Evolutionary conservation across 2,888 invertebrate genomes (phyloP).

Genomic region (Junonia oenone): DNA sequence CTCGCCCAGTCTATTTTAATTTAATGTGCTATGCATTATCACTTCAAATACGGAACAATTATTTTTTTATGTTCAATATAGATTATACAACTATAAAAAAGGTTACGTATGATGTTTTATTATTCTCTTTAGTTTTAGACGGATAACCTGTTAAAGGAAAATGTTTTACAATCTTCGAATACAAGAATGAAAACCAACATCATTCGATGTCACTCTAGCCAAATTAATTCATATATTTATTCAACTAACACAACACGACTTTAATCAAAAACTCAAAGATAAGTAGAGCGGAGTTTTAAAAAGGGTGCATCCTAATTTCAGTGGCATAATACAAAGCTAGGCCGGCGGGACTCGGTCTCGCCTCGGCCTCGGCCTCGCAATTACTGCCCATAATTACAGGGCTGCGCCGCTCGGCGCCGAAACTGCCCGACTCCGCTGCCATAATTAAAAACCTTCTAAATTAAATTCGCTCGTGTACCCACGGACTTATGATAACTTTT

Average conservation of each 20-base stretch:
- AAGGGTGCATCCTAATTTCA: constrained; percentile 46
- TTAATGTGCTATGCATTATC: constrained; percentile 29
- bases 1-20: constrained; percentile 19
- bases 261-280: constrained; percentile 13
- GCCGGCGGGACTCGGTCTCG: constrained; percentile 39
- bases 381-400: constrained; percentile 79
- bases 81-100: not conserved
- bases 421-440: constrained; percentile 61
- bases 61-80: constrained; percentile 13
- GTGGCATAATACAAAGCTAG: constrained; percentile 48
- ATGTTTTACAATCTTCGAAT: no score
- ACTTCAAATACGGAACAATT: constrained; percentile 23
- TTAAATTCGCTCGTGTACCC: constrained; percentile 76
- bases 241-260: constrained; percentile 1
- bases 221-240: not conserved
- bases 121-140: not conserved
- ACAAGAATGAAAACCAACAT: no score
- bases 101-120: not conserved
- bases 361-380: constrained; percentile 62
- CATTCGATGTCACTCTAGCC: no score
- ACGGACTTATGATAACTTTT: constrained; percentile 76
- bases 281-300: constrained; percentile 16
- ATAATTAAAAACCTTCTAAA: constrained; percentile 79
- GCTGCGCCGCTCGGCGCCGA: constrained; percentile 73
- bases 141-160: no score